Conservation (phyloP, 1,140 invertebrate species). For the Delia radicum region DNA sequence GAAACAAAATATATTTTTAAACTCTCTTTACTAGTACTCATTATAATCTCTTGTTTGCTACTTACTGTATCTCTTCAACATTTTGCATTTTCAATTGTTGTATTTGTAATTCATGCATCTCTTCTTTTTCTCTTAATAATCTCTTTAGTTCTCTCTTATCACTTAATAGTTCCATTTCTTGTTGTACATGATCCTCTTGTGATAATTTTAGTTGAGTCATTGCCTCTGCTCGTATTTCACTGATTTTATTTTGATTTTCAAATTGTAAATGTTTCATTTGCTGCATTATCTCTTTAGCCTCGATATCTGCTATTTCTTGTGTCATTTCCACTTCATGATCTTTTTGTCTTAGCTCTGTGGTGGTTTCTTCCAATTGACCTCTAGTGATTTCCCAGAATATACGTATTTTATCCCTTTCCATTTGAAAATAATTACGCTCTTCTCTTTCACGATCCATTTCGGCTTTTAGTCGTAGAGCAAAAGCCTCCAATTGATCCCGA, state of each 20-base stretch:
- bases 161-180: constrained; percentile 74
- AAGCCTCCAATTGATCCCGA: constrained; percentile 88
- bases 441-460: constrained; percentile 92
- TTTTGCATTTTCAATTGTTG: constrained; percentile 52
- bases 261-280: constrained; percentile 91
- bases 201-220: constrained; percentile 73
- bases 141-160: constrained; percentile 78
- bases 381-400: constrained; percentile 87
- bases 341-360: constrained; percentile 65
- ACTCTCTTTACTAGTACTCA: background rate
- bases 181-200: constrained; percentile 70
- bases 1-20: background rate
- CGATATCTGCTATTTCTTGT: constrained; percentile 81
- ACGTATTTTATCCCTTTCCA: constrained; percentile 91
- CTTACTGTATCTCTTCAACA: constrained; percentile 64
- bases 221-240: constrained; percentile 64
- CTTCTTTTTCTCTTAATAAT: constrained; percentile 71
- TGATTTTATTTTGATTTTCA: constrained; percentile 76
- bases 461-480: constrained; percentile 82
- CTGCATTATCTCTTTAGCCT: constrained; percentile 86
- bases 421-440: constrained; percentile 92
- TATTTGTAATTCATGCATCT: constrained; percentile 48
- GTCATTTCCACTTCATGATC: constrained; percentile 86
- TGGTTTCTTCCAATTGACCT: constrained; percentile 48
- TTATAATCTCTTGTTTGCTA: constrained; percentile 8